These are phyloP conservation scores for Anser brachyrhynchus DNA, from an alignment of 2,113 vertebrate genomes.

Conservation along the genomic window DNA sequence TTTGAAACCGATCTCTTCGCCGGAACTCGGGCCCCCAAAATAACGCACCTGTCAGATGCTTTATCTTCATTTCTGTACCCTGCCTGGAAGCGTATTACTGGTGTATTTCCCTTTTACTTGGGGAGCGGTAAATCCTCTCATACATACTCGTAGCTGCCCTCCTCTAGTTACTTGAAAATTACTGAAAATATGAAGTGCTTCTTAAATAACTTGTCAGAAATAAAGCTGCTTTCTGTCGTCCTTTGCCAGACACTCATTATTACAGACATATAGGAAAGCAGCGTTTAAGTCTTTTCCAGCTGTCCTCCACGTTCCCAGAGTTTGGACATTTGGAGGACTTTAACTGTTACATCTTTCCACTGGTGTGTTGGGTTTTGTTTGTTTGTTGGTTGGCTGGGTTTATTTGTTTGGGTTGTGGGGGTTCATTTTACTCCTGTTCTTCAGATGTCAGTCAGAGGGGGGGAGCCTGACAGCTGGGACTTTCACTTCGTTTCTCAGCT, in stretches of 20 bases:
- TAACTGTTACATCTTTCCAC: background rate
- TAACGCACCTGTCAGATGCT: background rate
- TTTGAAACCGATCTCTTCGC: background rate
- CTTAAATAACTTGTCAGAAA: conserved; percentile 22
- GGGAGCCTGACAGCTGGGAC: fast-evolving
- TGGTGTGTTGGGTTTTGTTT: background rate
- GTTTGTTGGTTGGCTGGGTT: background rate
- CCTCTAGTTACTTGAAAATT: background rate
- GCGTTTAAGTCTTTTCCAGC: background rate
- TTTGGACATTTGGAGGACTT: background rate
- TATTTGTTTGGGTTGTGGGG: too few relatives aligned
- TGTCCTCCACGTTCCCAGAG: background rate
- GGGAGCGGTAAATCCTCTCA: background rate
- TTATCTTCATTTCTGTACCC: conserved; percentile 14
- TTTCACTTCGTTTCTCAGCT: background rate
- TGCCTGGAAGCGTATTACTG: background rate
- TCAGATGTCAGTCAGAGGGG: fast-evolving
- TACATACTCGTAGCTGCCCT: background rate
- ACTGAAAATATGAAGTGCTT: conserved; percentile 16
- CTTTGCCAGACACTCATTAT: background rate
- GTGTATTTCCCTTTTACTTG: background rate
- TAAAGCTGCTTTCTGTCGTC: background rate
- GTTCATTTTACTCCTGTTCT: background rate
- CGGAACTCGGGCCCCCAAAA: background rate
- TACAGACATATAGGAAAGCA: background rate